Evolutionary conservation across 92 coral and sea anemone species (phyloP), one percentile per base, ranked within the genome.

Genomic region (Zoanthus sansibaricus): DNA sequence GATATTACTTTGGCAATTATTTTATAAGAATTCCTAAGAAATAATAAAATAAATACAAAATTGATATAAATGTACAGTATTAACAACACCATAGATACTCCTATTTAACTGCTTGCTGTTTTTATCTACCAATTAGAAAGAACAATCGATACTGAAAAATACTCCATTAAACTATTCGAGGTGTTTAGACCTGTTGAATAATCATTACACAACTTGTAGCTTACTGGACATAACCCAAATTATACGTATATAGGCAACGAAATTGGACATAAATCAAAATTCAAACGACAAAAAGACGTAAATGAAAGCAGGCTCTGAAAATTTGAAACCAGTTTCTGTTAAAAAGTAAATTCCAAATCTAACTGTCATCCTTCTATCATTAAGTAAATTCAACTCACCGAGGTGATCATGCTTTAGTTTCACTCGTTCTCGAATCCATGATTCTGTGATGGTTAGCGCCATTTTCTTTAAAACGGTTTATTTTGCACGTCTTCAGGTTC

Each of bases 361-460:
- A 3, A 12, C 44, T 47, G 11, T 79, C 17, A 70, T 9, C 8
- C 3, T 7, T 62, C 49, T n/a, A 72, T 66, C 68, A 62, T 9
- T 5, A 12, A 15, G 42, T 32, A 31, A 69, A 37, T 12, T 47
- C 8, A 72, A 80, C 94, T 79, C 77, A 97, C 99, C 99, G 49
- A 97, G 79, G 91, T 97, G 92, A 72, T 97, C 99, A 89, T 97
- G 99, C 86, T 97, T 93, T 67, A 97, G 86, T 90, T 95, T 93
- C 84, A 97, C 99, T 76, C 98, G 92, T 88, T 97, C 94, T 61
- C 98, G 92, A 44, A 97, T 88, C 99, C 99, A 97, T 31, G 88
- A 82, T 83, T 97, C 99, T 55, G 90, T 93, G 70, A 97, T 91
- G 51, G 93, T 97, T 92, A 97, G 99, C 99, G 99, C 99, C 99